Conservation (phyloP, 2,113 vertebrate species). For the Chinchilla lanigera region DNA sequence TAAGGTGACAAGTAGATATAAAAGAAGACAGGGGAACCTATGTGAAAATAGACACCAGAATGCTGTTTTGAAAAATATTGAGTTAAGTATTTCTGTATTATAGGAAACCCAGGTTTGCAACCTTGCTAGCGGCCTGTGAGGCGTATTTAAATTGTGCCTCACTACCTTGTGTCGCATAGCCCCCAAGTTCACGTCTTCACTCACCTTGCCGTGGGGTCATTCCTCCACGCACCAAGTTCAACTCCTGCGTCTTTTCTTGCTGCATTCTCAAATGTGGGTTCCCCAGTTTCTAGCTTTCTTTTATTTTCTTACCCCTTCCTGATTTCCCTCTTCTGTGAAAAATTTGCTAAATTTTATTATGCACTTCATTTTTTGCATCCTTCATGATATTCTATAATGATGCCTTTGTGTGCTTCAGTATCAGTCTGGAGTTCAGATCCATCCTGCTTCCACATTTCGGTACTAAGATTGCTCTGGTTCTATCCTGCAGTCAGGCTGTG, state of each 20-base stretch:
- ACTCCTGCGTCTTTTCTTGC: neutral
- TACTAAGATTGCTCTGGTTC: neutral
- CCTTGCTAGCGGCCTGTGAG: neutral
- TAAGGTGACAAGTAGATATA: neutral
- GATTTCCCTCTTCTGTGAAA: neutral
- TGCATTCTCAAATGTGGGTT: neutral
- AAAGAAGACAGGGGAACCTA: neutral
- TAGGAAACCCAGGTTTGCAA: neutral
- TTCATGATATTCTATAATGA: neutral
- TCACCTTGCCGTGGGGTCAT: fast-evolving
- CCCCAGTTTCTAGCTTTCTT: neutral
- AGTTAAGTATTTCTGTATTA: constrained; percentile 56
- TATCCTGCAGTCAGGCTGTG: neutral
- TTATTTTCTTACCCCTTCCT: neutral
- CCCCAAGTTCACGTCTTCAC: neutral
- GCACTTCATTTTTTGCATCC: neutral
- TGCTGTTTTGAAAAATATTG: neutral
- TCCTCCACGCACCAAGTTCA: neutral
- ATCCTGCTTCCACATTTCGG: neutral
- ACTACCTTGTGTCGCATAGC: fast-evolving
- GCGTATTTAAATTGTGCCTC: neutral
- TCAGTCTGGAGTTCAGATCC: neutral
- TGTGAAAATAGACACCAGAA: constrained; percentile 36
- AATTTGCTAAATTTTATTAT: neutral
- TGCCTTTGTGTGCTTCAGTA: neutral